Base-by-base conservation (phyloP, 2,888 invertebrate genomes). In the Eupithecia tripunctaria region DNA sequence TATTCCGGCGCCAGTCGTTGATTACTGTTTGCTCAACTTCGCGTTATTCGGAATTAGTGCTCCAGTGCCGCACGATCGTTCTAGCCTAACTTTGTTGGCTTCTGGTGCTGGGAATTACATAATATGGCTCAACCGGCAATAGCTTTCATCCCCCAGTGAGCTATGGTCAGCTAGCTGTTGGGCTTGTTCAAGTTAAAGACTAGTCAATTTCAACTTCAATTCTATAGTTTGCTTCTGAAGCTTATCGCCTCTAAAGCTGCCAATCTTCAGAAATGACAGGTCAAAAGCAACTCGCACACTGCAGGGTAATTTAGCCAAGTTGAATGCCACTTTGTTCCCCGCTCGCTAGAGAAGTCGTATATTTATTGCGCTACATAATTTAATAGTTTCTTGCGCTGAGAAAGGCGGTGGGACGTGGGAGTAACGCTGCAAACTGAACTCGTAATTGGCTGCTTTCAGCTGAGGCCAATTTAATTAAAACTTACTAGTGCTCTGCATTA, bases 21-120 rank as follows among this genome's bases (percentile, higher is more conserved):
- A 78, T 77, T 77, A 71, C 74, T 74, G 73, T 76, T 77, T 69
- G 59, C 69, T 43, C 68, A 74, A 74, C 74, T 72, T 70, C n/a
- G 56, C 56, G 29, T 60, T 63, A 69, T 67, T 74, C 56, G 21
- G 65, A 67, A 72, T 75, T 72, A 68, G 75, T 65, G 43, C 60
- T 47, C 64, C 74, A 67, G 71, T 64, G 27, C 59, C 47, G 62
- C 74, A 72, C 67, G 74, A 72, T 69, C 66, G 68, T 70, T 60
- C 64, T 56, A n/a, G 41, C 27, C 66, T 67, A 70, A 69, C 71
- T 71, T 74, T 69, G 64, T 70, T 59, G 71, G 71, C 27, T 71
- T 67, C 41, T 59, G 27, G 47, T 27, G 38, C 29, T 36, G 47
- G 43, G 59, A 67, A 64, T 72, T 38, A n/a, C 12, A 25, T 62